Conservation (phyloP, 2,888 invertebrate species). For the Pemphredon lugubris region DNA sequence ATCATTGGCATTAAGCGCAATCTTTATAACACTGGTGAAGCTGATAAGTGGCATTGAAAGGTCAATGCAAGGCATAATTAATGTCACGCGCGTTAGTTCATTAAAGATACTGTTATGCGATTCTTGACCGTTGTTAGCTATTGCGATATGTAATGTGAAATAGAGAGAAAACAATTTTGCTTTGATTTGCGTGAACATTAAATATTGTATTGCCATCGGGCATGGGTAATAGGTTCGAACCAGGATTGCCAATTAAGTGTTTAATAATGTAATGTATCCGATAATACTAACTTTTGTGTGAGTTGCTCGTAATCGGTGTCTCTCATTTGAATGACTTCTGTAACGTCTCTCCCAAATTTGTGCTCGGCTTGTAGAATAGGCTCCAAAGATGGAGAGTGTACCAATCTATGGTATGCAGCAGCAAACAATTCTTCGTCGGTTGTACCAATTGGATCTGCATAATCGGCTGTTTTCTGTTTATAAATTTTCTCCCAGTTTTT, state of each 20-base stretch:
- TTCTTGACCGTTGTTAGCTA: slow-evolving; percentile 33
- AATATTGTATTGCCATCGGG: background rate
- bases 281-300: slow-evolving; percentile 83
- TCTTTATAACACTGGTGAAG: slow-evolving; percentile 18
- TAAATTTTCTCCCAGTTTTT: slow-evolving; percentile 91
- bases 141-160: background rate
- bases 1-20: slow-evolving; percentile 24
- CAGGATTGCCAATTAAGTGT: background rate
- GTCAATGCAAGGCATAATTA: slow-evolving; percentile 50
- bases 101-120: slow-evolving; percentile 13
- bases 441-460: slow-evolving; percentile 90
- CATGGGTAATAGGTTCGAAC: background rate
- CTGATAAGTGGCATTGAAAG: slow-evolving; percentile 37
- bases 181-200: background rate
- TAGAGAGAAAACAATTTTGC: slow-evolving; percentile 5
- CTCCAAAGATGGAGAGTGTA: slow-evolving; percentile 93
- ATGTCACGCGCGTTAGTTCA: slow-evolving; percentile 10
- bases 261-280: background rate
- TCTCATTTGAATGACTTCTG: slow-evolving; percentile 87
- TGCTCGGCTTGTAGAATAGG: slow-evolving; percentile 94
- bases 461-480: slow-evolving; percentile 90
- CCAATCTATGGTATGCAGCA: slow-evolving; percentile 90
- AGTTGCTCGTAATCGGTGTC: slow-evolving; percentile 88
- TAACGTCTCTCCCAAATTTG: slow-evolving; percentile 91
- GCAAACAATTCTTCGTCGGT: slow-evolving; percentile 94